Evolutionary conservation across 2,797 vertebrate species (phyloP), one percentile per base, ranked within the genome.

Genomic region (Atherinosoma microstoma): DNA sequence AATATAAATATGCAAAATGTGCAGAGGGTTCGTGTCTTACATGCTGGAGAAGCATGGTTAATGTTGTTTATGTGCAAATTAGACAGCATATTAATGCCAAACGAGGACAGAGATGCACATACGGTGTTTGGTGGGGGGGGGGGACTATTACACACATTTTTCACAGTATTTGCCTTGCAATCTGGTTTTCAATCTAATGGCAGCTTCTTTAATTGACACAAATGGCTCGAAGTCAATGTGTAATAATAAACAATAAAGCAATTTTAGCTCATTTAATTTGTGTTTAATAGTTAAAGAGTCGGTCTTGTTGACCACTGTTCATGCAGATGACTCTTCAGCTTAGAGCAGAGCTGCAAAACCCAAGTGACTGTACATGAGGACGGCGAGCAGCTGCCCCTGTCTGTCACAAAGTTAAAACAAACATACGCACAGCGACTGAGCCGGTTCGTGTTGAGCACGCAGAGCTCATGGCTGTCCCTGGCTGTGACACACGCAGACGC

Each of bases 331-430:
- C 59, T 68, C 42, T 60, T 67, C 54, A 72, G 76, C 76, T 76
- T 76, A 64, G 65, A 85, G 76, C 9, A 30, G 6, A 42, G 78
- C 81, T 75, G 59, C 80, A 75, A 65, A 79, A 78, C 67, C 73
- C 62, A 54, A 84, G 80, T 62, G 78, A 83, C 85, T 95, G 94
- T 93, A 94, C 93, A 94, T 92, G 92, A 93, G 94, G 94, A 94
- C 73, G 67, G 57, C 76, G 1, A 58, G 87, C 97, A 99, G 96
- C 96, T 99, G 98, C 92, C 74, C 72, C 67, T 1, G 96, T 98
- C 97, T 87, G 89, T 99, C 97, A 82, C 29, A 35, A 83, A 57
- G 70, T 86, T 79, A 88, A 58, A 64, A 83, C 67, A 80, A 78
- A 85, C 64, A 80, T 66, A 56, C 65, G 49, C 70, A 34, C 8